phyloP scores from a whole-genome alignment of 2,113 vertebrate genomes.

The Macheiramphus alcinus region DNA sequence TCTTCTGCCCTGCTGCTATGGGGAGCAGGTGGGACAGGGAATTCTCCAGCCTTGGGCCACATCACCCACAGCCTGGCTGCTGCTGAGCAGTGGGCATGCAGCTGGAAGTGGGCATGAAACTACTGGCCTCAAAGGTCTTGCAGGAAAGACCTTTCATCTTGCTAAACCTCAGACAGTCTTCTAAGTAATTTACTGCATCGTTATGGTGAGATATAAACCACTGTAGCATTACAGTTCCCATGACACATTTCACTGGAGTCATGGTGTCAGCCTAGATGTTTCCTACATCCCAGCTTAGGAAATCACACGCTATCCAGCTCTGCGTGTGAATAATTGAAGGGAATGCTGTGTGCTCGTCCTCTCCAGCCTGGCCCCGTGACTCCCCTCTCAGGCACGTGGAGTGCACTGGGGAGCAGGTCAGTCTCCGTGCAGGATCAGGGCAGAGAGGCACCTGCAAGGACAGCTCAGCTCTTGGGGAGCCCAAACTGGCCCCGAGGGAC shows the following conservation, averaged over 20 bases:
- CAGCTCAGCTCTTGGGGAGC: not conserved
- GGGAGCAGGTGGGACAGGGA: not conserved
- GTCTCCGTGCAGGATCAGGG: not conserved
- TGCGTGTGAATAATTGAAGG: no score
- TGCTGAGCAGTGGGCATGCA: not conserved
- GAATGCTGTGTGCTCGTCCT: not conserved
- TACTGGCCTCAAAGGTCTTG: not conserved
- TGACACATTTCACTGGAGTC: not conserved
- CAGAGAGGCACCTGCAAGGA: not conserved
- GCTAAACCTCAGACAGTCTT: not conserved
- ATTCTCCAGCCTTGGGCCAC: not conserved
- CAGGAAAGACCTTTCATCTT: not conserved
- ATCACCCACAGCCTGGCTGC: not conserved
- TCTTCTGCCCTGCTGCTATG: not conserved
- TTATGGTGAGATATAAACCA: not conserved
- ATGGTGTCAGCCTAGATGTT: not conserved
- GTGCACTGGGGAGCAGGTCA: not conserved
- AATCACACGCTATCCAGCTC: not conserved
- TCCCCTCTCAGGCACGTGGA: not conserved
- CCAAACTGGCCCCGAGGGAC: not conserved
- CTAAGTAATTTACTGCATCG: not conserved
- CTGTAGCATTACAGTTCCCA: not conserved
- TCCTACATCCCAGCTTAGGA: not conserved
- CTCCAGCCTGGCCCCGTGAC: not conserved
- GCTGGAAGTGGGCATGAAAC: not conserved